Evolutionary conservation across 2,888 invertebrate genomes (phyloP).

Genomic region (Chymomyza amoena): DNA sequence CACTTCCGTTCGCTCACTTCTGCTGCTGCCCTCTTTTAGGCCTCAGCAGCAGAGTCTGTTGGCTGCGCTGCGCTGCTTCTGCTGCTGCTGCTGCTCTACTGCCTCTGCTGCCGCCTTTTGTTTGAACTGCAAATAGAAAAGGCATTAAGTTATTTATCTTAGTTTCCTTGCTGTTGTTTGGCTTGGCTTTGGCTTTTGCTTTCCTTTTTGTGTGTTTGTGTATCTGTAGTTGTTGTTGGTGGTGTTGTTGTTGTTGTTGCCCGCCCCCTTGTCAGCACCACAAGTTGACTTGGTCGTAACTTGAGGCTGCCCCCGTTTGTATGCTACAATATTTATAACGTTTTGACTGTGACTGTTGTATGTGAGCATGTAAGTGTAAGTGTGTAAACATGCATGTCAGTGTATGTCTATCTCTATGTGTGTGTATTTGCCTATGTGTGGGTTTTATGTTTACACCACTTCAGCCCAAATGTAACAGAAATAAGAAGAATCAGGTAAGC

Average conservation of each 20-base stretch:
- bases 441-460: constrained; percentile 48
- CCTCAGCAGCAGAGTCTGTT: constrained; percentile 12
- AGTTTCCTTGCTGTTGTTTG: constrained; percentile 38
- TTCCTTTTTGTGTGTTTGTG: background rate
- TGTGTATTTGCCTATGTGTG: constrained; percentile 19
- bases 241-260: constrained; percentile 16
- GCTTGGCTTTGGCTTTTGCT: background rate
- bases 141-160: constrained; percentile 66
- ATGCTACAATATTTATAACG: constrained; percentile 56
- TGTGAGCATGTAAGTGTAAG: constrained; percentile 27
- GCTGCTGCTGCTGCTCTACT: constrained; percentile 17
- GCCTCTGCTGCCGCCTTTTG: constrained; percentile 28
- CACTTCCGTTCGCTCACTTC: constrained; percentile 12
- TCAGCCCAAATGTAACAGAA: constrained; percentile 51
- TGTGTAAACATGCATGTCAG: constrained; percentile 28
- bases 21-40: constrained; percentile 3
- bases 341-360: constrained; percentile 7
- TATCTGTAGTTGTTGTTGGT: constrained; percentile 12
- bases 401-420: constrained; percentile 10
- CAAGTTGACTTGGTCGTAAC: constrained; percentile 52
- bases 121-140: constrained; percentile 69
- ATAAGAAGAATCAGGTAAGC: constrained; percentile 30
- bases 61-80: constrained; percentile 12
- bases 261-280: constrained; percentile 30
- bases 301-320: constrained; percentile 58